Conservation (phyloP, 1,140 invertebrate species). For the Microplitis demolitor region DNA sequence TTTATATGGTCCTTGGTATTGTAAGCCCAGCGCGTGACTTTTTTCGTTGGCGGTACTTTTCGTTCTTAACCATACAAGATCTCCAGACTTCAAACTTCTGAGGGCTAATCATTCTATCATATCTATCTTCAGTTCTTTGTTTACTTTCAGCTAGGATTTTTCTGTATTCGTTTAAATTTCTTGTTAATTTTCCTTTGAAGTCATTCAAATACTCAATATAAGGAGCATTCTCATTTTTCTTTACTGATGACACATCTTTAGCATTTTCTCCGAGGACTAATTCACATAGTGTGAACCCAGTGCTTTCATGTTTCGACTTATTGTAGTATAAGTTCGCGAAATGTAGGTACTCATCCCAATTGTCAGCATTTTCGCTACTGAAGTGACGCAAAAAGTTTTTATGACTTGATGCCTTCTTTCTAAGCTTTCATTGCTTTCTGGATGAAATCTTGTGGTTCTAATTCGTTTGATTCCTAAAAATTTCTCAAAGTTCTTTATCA, state of each 20-base stretch:
- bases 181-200: neutral
- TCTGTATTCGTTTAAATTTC: neutral
- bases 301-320: conserved; percentile 14
- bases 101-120: conserved; percentile 12
- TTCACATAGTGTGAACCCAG: conserved; percentile 4
- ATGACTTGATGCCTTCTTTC: conserved; percentile 20
- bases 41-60: neutral
- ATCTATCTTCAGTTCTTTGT: conserved; percentile 9
- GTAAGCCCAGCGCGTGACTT: conserved; percentile 7
- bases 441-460: conserved; percentile 17
- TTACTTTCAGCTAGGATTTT: conserved; percentile 12
- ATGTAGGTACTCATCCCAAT: conserved; percentile 8
- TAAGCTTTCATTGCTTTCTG: conserved; percentile 12
- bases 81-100: conserved; percentile 5
- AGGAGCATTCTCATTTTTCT: neutral
- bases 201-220: conserved; percentile 14
- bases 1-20: conserved; percentile 19
- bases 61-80: conserved; percentile 15
- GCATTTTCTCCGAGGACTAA: conserved; percentile 6
- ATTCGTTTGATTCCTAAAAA: conserved; percentile 13
- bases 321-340: conserved; percentile 5
- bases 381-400: conserved; percentile 17
- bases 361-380: conserved; percentile 5
- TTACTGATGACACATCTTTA: neutral
- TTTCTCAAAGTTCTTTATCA: conserved; percentile 22